These are phyloP conservation scores for Synergus gifuensis DNA, from an alignment of 2,888 invertebrate species.

Conservation along the genomic window DNA sequence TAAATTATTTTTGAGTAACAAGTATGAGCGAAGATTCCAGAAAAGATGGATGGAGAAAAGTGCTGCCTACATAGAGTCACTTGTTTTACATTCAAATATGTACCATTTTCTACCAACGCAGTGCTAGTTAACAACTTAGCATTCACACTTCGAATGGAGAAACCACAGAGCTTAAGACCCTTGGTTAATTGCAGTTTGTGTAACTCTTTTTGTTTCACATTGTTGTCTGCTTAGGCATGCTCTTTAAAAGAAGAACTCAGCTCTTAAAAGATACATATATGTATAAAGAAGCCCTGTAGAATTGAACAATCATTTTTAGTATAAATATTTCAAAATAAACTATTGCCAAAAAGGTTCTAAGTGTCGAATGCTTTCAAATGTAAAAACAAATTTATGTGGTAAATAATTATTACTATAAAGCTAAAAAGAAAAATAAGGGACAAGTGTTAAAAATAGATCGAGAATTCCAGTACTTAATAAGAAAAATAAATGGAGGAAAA, in stretches of 20 bases:
- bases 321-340: too few relatives aligned
- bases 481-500: too few relatives aligned
- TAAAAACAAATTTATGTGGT: too few relatives aligned
- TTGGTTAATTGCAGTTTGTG: slow-evolving; percentile 27
- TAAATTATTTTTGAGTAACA: slow-evolving; percentile 3
- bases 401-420: too few relatives aligned
- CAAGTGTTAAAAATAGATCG: too few relatives aligned
- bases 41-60: slow-evolving; percentile 16
- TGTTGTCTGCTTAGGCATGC: neutral
- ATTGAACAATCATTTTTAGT: too few relatives aligned
- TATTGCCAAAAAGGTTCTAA: too few relatives aligned
- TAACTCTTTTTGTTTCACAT: neutral
- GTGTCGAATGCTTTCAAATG: too few relatives aligned
- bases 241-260: neutral
- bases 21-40: slow-evolving; percentile 6
- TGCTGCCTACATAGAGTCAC: slow-evolving; percentile 31
- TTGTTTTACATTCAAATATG: slow-evolving; percentile 25
- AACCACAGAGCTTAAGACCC: slow-evolving; percentile 3
- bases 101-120: slow-evolving; percentile 37
- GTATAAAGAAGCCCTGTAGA: too few relatives aligned
- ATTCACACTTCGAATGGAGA: slow-evolving; percentile 29
- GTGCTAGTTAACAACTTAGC: slow-evolving; percentile 28
- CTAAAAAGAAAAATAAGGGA: too few relatives aligned
- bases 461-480: too few relatives aligned
- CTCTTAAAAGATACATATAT: neutral